Base-by-base conservation (phyloP, 2,113 vertebrate species). In the Odobenus rosmarus region DNA sequence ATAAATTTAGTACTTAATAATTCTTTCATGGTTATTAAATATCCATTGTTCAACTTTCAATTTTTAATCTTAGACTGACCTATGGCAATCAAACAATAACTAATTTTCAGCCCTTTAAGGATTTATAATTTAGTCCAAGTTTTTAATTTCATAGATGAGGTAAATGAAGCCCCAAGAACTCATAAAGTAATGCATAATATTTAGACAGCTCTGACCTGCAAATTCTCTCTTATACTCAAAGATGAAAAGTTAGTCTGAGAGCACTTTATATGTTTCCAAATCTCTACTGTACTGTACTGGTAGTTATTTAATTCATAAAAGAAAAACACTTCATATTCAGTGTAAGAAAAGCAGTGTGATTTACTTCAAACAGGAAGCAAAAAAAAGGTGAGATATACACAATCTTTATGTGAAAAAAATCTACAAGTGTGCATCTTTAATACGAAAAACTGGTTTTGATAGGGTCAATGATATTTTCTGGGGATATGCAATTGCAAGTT, bases 1-100 rank as follows among this genome's bases (percentile, higher is more conserved):
- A 86, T 74, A 89, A 85, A 89, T 21, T 21, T 61, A 92, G 18
- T 81, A 16, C 24, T 77, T 77, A 77, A 61, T 83, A 88, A 72
- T 80, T 72, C 36, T 71, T 82, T 88, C 46, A 77, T n/a, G 33
- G 55, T 91, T 62, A 23, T 84, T 79, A 84, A 91, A 88, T 13
- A 74, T 23, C 14, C 39, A 42, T 33, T 69, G 31, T 80, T 95
- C 28, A 24, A 55, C 26, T 83, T 96, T 51, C 12, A 57, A 11
- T 82, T 88, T 93, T 93, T 84, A 88, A 88, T 84, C 46, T 83
- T 72, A 93, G 42, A 86, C 15, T 77, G 81, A 69, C 26, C 49
- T 1, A 5, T 87, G n/a, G 36, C 21, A 36, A 82, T 86, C 10
- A 90, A 79, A 49, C 62, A 81, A 61, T 36, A 84, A 79, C 7